Base-by-base conservation (phyloP, 2,797 vertebrate genomes). In the Centropyge bicolor region DNA sequence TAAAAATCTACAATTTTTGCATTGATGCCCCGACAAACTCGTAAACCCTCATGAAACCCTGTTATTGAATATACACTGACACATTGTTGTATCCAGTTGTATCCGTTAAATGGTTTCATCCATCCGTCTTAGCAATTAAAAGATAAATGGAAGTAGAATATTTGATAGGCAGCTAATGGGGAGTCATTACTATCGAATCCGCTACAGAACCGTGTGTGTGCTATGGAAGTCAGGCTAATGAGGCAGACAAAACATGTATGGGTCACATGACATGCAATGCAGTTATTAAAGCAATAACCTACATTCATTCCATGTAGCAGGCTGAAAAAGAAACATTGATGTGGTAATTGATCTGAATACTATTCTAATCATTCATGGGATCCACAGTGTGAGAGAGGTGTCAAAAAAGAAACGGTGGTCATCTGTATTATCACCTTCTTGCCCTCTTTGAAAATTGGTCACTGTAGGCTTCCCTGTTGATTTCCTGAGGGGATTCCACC, bases 401-500 rank as follows among this genome's bases (percentile, higher is more conserved):
- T 41, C 17, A 74, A 45, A 31, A 27, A 22, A 14, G 55, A 59
- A 16, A 13, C 35, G 38, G 14, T 35, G n/a, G 31, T 22, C 3
- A 3, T 68, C 59, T 65, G 20, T 17, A n/a, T 46, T 9, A 38
- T 20, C 38, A 12, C 24, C 9, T 52, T 11, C 8, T 24, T 24
- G 19, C n/a, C 49, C 35, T 35, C 43, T 54, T 40, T 64, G 22
- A 60, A 71, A 40, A 62, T 22, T 8, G 1, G 35, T 46, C 51
- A 52, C 55, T 43, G 46, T 14, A 2, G 45, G 16, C 43, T 59
- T 51, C 62, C 45, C 7, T 55, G 14, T 59, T 61, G 59, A 63
- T 78, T 68, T 72, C 81, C 67, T 36, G 20, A 2, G 78, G 77
- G 74, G 76, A 81, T 85, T 76, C 66, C 20, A 0, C 38, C 41